phyloP scores from a whole-genome alignment of 2,113 vertebrate species.

The Rhabdomys dilectus region DNA sequence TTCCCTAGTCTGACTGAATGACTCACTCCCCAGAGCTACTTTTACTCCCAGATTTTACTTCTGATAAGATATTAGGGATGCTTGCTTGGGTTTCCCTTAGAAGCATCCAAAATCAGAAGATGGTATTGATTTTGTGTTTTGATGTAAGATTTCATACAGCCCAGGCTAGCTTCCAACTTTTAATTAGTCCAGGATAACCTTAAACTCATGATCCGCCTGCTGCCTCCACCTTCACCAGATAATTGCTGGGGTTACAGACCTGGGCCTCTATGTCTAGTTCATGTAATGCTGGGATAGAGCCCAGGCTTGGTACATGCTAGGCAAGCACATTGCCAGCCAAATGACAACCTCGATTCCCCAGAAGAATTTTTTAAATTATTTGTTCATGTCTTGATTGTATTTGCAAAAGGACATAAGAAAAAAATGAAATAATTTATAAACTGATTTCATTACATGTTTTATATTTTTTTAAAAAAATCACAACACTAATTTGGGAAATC shows the following conservation, averaged over 20 bases:
- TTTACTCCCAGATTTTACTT: slow-evolving; percentile 43
- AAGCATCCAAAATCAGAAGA: slow-evolving; percentile 19
- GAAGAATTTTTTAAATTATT: slow-evolving; percentile 41
- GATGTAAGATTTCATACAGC: not conserved
- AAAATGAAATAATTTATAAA: not conserved
- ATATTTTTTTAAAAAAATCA: not conserved
- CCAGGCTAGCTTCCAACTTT: not conserved
- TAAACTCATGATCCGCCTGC: not conserved
- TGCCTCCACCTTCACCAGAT: not conserved
- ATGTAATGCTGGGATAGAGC: not conserved
- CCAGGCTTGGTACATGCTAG: not conserved
- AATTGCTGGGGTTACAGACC: not conserved
- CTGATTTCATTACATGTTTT: not conserved
- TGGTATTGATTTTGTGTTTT: not conserved
- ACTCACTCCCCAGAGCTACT: slow-evolving; percentile 56
- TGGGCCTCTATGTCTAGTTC: not conserved
- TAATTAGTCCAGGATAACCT: not conserved
- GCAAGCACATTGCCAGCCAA: not conserved
- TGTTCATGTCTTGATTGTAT: slow-evolving; percentile 66
- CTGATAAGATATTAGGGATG: slow-evolving; percentile 45
- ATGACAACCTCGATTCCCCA: not conserved
- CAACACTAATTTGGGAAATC: slow-evolving; percentile 12
- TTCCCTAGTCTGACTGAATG: slow-evolving; percentile 55
- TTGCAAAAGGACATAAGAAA: not conserved
- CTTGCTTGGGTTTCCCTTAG: slow-evolving; percentile 39